phyloP scores from a whole-genome alignment of 1,140 invertebrate species.

The Copidosoma floridanum region DNA sequence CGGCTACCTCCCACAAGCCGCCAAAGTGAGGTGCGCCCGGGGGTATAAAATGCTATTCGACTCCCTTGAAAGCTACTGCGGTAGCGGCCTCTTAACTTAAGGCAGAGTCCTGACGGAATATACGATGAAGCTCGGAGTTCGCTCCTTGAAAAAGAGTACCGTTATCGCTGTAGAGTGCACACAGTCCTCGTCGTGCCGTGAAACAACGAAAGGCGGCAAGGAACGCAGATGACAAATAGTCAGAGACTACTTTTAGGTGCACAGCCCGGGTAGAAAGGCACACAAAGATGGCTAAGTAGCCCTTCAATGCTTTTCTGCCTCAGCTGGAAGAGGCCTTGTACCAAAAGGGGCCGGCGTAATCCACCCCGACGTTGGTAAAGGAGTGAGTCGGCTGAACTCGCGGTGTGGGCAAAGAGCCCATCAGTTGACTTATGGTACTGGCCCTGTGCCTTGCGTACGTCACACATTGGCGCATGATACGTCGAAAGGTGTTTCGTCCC shows the following conservation, averaged over 20 bases:
- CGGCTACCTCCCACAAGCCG: too few relatives aligned
- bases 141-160: background rate
- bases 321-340: background rate
- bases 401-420: background rate
- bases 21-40: too few relatives aligned
- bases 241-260: conserved; percentile 4
- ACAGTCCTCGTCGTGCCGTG: conserved; percentile 18
- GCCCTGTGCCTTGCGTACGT: background rate
- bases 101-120: too few relatives aligned
- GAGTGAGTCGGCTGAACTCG: background rate
- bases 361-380: background rate
- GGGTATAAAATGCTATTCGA: too few relatives aligned
- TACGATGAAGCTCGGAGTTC: background rate
- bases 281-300: background rate
- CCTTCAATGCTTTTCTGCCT: background rate
- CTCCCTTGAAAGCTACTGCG: too few relatives aligned
- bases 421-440: background rate
- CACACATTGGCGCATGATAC: background rate
- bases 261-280: background rate
- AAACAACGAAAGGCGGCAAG: conserved; percentile 38
- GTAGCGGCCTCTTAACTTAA: too few relatives aligned
- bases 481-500: background rate
- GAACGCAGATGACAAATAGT: background rate
- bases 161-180: background rate
- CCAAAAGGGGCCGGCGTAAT: background rate